Conservation (phyloP, 37 sponge, comb jelly and placozoan genomes). For the Diacarnus erythraeanus region DNA sequence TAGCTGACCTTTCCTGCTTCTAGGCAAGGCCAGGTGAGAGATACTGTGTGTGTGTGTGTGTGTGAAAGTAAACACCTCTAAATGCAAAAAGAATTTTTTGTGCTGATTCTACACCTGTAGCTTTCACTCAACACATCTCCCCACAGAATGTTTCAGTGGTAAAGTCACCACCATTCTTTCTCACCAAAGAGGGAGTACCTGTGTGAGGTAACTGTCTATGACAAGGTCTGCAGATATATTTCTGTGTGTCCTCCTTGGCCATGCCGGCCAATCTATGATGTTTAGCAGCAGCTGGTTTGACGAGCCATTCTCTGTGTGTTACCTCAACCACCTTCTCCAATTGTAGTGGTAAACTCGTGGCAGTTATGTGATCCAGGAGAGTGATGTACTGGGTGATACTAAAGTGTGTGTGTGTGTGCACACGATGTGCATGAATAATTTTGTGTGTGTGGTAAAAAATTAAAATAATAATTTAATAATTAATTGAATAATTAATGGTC, state of each 20-base stretch:
- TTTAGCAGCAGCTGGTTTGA: conserved; percentile 41
- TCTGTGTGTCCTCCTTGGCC: neutral
- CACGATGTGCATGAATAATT: neutral
- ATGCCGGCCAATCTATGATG: neutral
- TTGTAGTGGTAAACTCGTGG: neutral
- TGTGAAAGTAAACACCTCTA: too few relatives aligned
- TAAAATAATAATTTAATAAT: too few relatives aligned
- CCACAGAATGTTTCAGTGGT: too few relatives aligned
- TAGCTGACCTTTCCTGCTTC: too few relatives aligned
- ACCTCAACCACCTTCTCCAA: conserved; percentile 56
- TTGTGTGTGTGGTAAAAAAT: neutral
- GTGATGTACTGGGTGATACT: conserved; percentile 45
- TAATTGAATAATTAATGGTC: too few relatives aligned
- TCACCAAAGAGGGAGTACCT: too few relatives aligned
- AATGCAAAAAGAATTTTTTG: too few relatives aligned
- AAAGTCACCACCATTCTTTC: too few relatives aligned
- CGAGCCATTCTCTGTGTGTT: conserved; percentile 51
- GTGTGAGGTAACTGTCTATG: conserved; percentile 62
- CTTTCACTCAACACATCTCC: too few relatives aligned
- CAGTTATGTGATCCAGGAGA: neutral
- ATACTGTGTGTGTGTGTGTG: too few relatives aligned
- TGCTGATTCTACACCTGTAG: too few relatives aligned
- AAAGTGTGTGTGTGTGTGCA: conserved; percentile 20
- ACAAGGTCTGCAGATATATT: conserved; percentile 46
- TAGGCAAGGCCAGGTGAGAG: too few relatives aligned